Base-by-base conservation (phyloP, 2,797 vertebrate genomes). In the Peromyscus melanophrys region DNA sequence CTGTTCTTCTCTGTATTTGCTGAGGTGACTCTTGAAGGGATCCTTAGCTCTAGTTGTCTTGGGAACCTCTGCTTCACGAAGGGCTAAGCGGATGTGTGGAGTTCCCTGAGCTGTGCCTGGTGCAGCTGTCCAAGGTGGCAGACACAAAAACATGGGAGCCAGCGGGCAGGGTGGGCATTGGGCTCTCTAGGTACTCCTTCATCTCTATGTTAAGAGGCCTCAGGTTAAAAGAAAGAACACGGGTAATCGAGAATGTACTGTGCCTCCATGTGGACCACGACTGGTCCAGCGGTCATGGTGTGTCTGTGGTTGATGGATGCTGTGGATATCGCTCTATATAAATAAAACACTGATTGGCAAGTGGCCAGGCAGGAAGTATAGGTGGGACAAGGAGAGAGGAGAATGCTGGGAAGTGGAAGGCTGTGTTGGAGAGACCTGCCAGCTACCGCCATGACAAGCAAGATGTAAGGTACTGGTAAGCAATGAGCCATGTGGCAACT, bases 71-170 rank as follows among this genome's bases (percentile, higher is more conserved):
- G 69, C 34, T 11, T 2, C 19, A 43, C 16, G 49, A 19, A 59
- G 17, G 46, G 37, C 52, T 46, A 9, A 16, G 57, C 25, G 0
- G 23, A 2, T 0, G 63, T 17, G 21, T 17, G 25, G 37, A 10
- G 52, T 29, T 77, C 80, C 6, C 43, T 6, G 31, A 40, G 14
- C 59, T 84, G 40, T 82, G 37, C 13, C 82, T 52, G 25, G 27
- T 1, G 0, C 14, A 8, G 19, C 34, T 80, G 71, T 25, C 17
- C 0, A 0, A 29, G 73, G 4, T 14, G 43, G 43, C 37, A 69
- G 16, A 61, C 17, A 16, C 34, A 69, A 73, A 91, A 52, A 27
- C 29, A 65, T 1, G 19, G 67, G 25, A 29, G 27, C 1, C 1
- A 40, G 27, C 59, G 19, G 61, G 27, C 1, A 1, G 0, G 4